Evolutionary conservation across 2,113 vertebrate genomes (phyloP), one percentile per base, ranked within the genome.

Genomic region (Eira barbara): DNA sequence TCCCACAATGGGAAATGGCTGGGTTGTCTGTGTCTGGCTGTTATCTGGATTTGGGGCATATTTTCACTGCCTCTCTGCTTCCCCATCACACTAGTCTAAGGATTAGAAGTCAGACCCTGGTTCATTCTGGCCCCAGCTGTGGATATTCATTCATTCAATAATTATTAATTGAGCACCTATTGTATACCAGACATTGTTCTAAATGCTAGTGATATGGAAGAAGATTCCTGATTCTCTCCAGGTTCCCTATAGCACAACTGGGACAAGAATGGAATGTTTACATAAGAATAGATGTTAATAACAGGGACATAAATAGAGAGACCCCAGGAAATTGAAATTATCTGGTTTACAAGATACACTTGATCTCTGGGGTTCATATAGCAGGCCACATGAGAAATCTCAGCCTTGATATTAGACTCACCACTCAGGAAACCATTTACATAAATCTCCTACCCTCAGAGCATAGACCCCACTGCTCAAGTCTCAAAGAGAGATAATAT

Each of bases 301-400:
- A 82, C 7, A 78, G 67, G 27, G 23, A 55, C 25, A 55, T 42
- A 74, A 79, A 89, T 67, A 86, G 45, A 91, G 69, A 90, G 42
- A 91, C 65, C 29, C 87, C 57, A 81, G 96, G 49, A 85, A 95
- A 87, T 93, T 96, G 59, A 96, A 83, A 61, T 86, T 45, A 82
- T 9, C 55, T 94, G 65, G 52, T 89, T 97, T 95, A 96, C 67
- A 89, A 95, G 65, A 97, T 82, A 76, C 12, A 78, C 17, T 81
- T 91, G 34, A 78, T 93, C 15, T 76, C 59, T 47, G 21, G 45
- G 73, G n/a, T 39, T 95, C 59, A 59, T 49, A 9, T 89, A 21
- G 79, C 76, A 98, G 57, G 49, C 20, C 92, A 74, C 39, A 82
- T 89, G 65, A 95, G 65, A 95, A 95, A 82, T 97, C 69, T 97